Evolutionary conservation across 2,113 vertebrate genomes (phyloP), one percentile per base, ranked within the genome.

Genomic region (Phycodurus eques): DNA sequence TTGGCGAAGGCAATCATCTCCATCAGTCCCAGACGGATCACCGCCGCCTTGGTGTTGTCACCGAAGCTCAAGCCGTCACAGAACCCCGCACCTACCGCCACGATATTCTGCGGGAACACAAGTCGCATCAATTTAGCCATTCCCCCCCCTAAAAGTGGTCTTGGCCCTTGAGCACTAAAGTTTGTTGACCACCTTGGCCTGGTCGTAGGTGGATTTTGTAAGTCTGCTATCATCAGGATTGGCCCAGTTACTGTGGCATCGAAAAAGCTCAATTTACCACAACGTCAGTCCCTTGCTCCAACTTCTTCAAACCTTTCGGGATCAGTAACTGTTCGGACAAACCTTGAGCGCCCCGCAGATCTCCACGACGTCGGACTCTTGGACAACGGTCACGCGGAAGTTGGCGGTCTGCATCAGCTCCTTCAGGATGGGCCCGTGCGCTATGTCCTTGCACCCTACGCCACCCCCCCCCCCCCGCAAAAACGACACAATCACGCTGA

Each of bases 261-360:
- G 4, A 39, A 39, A 39, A 27, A 27, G 27, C 27, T 27, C 27
- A 27, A 27, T 27, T 27, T 27, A 27, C 27, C 33, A 61, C 27
- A 61, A 61, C n/a, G 4, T 35, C 27, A 33, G 59, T 33, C 10
- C 17, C 1, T 20, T 54, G 8, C 20, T 54, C 51, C 8, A n/a
- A 20, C 51, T n/a, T 54, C 20, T 54, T n/a, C 13, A n/a, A 44
- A n/a, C 10, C 11, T 43, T 10, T 3, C 15, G 15, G 15, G 20
- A 42, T n/a, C 33, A 44, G 8, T 22, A 22, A 12, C 2, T 13
- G 15, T 51, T 12, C 12, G 20, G 17, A 15, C 53, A 42, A 68
- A 98, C 98, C 96, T 99, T 99, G 65, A 99, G 94, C 6, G 97
- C 97, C 14, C 98, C 98, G 5, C 98, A 99, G 86, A 99, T 94